Evolutionary conservation across 92 coral and sea anemone genomes (phyloP).

Genomic region (Parazoanthus swiftii): DNA sequence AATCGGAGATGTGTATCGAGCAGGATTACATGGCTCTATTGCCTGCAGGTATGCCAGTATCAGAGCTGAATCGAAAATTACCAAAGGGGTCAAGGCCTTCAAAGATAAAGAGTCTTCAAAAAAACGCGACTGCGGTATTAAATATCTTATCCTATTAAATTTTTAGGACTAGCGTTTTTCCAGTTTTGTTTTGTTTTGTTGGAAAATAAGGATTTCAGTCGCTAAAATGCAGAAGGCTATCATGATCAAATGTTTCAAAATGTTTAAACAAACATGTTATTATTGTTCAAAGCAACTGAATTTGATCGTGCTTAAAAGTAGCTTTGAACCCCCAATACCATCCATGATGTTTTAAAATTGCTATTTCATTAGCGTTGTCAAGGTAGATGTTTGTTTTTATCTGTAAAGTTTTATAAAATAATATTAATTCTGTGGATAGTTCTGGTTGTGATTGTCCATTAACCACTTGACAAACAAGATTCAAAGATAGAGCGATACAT

Average conservation of each 20-base stretch:
- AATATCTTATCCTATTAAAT: too few relatives aligned
- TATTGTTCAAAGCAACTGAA: too few relatives aligned
- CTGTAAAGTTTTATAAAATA: too few relatives aligned
- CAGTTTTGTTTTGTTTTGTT: too few relatives aligned
- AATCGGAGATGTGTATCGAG: slow-evolving; percentile 60
- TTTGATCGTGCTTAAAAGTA: background rate
- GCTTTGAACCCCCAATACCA: background rate
- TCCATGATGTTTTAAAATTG: background rate
- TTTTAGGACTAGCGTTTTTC: too few relatives aligned
- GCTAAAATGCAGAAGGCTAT: background rate
- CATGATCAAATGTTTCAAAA: background rate
- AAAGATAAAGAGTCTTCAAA: too few relatives aligned
- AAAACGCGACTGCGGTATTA: background rate
- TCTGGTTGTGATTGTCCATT: too few relatives aligned
- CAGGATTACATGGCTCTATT: slow-evolving; percentile 68
- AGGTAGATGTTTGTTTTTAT: too few relatives aligned
- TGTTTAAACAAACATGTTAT: background rate
- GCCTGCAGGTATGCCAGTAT: slow-evolving; percentile 57
- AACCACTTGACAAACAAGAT: too few relatives aligned
- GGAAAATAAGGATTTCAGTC: background rate
- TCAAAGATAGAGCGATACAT: too few relatives aligned
- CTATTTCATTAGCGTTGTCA: too few relatives aligned
- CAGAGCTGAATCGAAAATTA: background rate
- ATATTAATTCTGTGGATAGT: too few relatives aligned
- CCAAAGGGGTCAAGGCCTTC: background rate